phyloP scores from a whole-genome alignment of 2,797 vertebrate species.

The Emys orbicularis region DNA sequence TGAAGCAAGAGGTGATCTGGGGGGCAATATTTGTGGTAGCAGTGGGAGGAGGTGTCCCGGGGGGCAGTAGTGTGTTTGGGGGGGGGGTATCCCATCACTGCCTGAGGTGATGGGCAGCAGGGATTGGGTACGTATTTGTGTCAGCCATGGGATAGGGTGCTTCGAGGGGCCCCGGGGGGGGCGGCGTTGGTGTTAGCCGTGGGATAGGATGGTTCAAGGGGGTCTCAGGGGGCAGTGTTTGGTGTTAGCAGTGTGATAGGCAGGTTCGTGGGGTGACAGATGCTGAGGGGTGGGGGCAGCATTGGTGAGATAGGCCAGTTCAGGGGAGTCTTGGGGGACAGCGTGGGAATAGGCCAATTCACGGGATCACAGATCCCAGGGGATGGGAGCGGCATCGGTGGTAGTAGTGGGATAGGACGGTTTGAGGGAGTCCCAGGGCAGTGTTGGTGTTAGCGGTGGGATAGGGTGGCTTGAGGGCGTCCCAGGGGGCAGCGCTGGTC shows the following conservation, averaged over 20 bases:
- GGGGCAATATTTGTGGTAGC: background rate
- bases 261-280: background rate
- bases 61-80: too few relatives aligned
- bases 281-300: background rate
- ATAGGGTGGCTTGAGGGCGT: too few relatives aligned
- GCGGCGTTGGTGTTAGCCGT: rapidly evolving
- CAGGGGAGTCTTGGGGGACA: background rate
- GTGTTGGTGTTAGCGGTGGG: background rate
- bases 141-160: background rate
- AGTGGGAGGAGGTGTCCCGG: background rate
- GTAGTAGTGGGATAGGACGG: too few relatives aligned
- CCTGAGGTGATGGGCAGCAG: background rate
- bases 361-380: too few relatives aligned
- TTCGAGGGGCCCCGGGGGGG: background rate
- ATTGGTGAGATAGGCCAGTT: background rate
- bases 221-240: background rate
- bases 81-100: background rate
- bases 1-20: background rate
- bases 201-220: background rate
- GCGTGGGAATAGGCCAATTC: too few relatives aligned
- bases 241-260: background rate
- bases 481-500: too few relatives aligned
- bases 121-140: background rate
- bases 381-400: background rate
- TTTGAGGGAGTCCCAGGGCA: too few relatives aligned